Percentiles rank a stretch among this genome's conserved stretches.
These are phyloP conservation scores for Periphyllus acericola DNA, from an alignment of 2,888 invertebrate genomes.

Conservation along the genomic window DNA sequence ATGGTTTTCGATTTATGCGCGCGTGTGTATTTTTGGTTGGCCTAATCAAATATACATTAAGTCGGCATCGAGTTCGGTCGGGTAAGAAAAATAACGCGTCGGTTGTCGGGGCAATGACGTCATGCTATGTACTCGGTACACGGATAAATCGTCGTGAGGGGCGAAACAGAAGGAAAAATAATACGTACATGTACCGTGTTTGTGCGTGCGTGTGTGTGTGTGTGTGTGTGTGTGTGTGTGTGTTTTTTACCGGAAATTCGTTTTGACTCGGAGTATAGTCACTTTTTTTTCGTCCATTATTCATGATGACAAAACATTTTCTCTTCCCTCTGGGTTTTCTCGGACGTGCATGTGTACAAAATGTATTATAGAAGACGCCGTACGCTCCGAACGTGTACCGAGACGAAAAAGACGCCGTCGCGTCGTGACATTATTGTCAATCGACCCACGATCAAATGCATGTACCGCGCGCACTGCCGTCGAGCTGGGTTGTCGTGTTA, in stretches of 20 bases:
- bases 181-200: neutral
- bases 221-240: neutral
- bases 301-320: slow-evolving; percentile 47
- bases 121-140: neutral
- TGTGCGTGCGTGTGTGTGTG: neutral
- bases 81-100: neutral
- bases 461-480: neutral
- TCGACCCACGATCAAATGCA: neutral
- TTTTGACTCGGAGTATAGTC: neutral
- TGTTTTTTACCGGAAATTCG: slow-evolving; percentile 18
- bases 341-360: no score
- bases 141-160: neutral
- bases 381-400: no score
- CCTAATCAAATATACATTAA: slow-evolving; percentile 16
- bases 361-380: no score
- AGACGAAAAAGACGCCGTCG: neutral
- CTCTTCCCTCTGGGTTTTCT: neutral
- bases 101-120: neutral
- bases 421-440: neutral
- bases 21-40: neutral
- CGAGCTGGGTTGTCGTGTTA: neutral
- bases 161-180: neutral
- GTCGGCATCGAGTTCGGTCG: no score
- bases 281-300: slow-evolving; percentile 29
- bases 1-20: neutral